Conservation (phyloP, 2,113 vertebrate species). For the Rhabdomys dilectus region DNA sequence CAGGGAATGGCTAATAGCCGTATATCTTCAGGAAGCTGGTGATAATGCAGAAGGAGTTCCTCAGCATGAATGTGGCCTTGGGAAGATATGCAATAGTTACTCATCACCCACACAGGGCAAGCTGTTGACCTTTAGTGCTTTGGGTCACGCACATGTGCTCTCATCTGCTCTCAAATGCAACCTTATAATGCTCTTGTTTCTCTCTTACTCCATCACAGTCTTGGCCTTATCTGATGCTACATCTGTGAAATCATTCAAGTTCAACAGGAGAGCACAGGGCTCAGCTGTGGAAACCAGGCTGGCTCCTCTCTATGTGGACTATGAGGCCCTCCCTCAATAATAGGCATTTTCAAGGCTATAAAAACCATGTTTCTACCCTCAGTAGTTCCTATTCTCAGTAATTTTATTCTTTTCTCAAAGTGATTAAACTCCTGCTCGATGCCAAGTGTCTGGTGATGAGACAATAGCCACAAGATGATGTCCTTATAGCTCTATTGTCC, state of each 20-base stretch:
- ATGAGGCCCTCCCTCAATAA: background rate
- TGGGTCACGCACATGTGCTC: too few relatives aligned
- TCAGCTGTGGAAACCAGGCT: background rate
- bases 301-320: background rate
- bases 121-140: background rate
- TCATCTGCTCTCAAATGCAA: background rate
- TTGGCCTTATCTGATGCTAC: background rate
- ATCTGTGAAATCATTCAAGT: background rate
- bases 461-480: background rate
- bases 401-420: background rate
- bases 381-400: background rate
- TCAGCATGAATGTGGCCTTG: accelerated
- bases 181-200: background rate
- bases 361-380: background rate
- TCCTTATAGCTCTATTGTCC: background rate
- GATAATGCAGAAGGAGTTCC: background rate
- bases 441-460: background rate
- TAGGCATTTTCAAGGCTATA: background rate
- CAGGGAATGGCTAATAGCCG: background rate
- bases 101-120: background rate
- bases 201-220: background rate
- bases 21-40: background rate
- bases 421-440: background rate
- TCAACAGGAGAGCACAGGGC: background rate
- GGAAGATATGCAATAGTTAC: background rate